phyloP scores from a whole-genome alignment of 2,797 vertebrate genomes.

The Clangula hyemalis region DNA sequence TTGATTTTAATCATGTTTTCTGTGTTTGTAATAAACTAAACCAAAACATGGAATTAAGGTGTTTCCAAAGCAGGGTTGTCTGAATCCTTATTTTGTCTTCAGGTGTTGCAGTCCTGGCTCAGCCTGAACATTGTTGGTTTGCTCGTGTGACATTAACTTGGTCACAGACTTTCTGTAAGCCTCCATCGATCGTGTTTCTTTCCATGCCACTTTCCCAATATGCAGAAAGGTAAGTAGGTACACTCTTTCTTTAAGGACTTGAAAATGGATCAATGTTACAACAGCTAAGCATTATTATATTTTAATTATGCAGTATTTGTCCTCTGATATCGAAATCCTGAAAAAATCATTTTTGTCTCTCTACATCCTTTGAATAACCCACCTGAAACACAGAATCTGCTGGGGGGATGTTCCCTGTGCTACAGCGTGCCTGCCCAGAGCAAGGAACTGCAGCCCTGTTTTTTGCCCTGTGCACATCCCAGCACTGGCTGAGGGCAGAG shows the following conservation, averaged over 20 bases:
- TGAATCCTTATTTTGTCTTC: background rate
- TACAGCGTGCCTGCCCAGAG: background rate
- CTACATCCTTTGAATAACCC: background rate
- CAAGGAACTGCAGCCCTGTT: background rate
- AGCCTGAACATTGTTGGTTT: background rate
- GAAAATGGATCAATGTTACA: background rate
- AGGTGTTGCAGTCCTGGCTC: background rate
- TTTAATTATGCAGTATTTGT: background rate
- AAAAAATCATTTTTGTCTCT: background rate
- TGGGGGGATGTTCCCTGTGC: accelerated
- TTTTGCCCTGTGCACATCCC: accelerated
- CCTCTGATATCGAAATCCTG: background rate
- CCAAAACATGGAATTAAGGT: background rate
- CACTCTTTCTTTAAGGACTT: background rate
- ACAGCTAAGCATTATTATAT: background rate
- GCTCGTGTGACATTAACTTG: background rate
- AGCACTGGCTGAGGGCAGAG: background rate
- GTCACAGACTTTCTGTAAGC: background rate
- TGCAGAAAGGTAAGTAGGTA: background rate
- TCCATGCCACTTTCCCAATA: background rate
- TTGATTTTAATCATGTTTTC: background rate
- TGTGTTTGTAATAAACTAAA: background rate
- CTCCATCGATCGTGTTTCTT: background rate
- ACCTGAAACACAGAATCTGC: background rate
- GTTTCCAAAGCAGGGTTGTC: background rate